phyloP scores from a whole-genome alignment of 2,888 invertebrate genomes.

The Stegana nigrithorax region DNA sequence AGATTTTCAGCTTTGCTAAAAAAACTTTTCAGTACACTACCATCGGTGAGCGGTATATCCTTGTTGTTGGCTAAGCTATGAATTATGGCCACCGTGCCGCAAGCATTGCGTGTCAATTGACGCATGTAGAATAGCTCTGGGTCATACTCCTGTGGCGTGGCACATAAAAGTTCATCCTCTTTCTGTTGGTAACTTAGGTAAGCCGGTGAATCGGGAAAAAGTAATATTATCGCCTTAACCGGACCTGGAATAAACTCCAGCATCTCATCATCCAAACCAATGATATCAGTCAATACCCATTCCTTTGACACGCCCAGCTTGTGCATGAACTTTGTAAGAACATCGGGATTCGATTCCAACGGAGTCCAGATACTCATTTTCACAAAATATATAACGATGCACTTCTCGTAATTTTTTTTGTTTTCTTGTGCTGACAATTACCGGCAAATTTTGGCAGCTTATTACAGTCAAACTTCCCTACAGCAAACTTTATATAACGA shows the following conservation, averaged over 20 bases:
- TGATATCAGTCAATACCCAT: conserved; percentile 90
- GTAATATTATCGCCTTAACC: conserved; percentile 81
- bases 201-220: conserved; percentile 86
- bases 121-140: conserved; percentile 86
- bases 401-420: no score
- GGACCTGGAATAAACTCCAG: conserved; percentile 89
- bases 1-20: conserved; percentile 77
- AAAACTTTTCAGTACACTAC: conserved; percentile 83
- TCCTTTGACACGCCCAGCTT: conserved; percentile 83
- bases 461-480: no score
- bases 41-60: conserved; percentile 78
- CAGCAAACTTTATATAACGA: no score
- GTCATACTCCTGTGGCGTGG: conserved; percentile 73
- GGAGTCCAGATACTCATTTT: conserved; percentile 65
- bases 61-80: conserved; percentile 93
- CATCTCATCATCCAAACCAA: conserved; percentile 89
- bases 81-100: conserved; percentile 96
- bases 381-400: no score
- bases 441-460: no score
- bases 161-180: conserved; percentile 75
- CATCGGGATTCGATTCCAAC: conserved; percentile 74
- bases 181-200: conserved; percentile 78
- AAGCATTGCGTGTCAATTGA: conserved; percentile 93
- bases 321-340: conserved; percentile 79
- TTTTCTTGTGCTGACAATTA: no score